Evolutionary conservation across 2,797 vertebrate species (phyloP), one percentile per base, ranked within the genome.

Genomic region (Micrastur ruficollis): DNA sequence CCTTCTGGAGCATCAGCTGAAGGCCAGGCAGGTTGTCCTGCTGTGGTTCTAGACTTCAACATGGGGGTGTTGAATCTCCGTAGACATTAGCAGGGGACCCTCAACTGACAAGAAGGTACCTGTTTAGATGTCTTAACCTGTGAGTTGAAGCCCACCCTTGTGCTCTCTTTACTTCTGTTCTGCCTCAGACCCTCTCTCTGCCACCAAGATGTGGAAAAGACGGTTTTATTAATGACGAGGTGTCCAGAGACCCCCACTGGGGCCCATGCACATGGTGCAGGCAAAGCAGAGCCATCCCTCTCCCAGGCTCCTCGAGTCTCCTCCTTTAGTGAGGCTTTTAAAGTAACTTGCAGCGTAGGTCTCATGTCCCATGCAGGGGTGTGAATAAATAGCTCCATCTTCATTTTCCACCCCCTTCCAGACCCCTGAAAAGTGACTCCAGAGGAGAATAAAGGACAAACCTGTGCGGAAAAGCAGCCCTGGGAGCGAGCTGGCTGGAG

Each of bases 251-350:
- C 6, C 26, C 46, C 12, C 42, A 27, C 7, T 58, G 1, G 2
- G 29, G 34, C 2, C 12, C 34, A 11, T 7, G 8, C 6, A 4
- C 0, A 0, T 13, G 1, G 2, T 25, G 52, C 31, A 73, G 50
- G 25, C 23, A 17, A 56, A 87, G 25, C 26, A 52, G 34, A 86
- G 21, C 32, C 70, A 63, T 3, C 21, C 40, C 32, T 26, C 22
- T 49, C 29, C 66, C 53, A 32, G 31, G 13, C 4, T 21, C 23
- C 40, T 56, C 4, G 0, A 49, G 31, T 5, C 62, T 76, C 44
- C 50, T 50, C 50, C 47, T 62, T 66, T 25, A 40, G 25, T 5
- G 50, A 81, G 52, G 50, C 25, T 58, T 86, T 55, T 22, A 4
- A 32, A 71, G 32, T 17, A 47, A 32, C 34, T 79, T 68, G 62